Evolutionary conservation across 2,888 invertebrate species (phyloP).

Genomic region (Ophion slaviceki): DNA sequence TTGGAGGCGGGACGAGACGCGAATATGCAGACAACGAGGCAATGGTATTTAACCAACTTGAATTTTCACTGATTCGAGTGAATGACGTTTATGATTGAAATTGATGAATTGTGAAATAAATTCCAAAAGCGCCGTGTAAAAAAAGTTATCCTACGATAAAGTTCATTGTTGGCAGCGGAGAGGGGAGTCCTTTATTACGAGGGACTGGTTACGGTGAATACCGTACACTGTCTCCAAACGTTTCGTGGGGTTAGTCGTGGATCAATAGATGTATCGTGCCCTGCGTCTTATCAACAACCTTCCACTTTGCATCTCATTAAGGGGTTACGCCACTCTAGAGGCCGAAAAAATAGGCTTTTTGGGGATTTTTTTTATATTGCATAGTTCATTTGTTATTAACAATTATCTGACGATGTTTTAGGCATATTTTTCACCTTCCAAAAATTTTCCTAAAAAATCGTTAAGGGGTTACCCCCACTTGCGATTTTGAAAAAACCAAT

Average conservation of each 20-base stretch:
- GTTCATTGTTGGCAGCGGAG: neutral
- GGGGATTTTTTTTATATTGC: too few species aligned
- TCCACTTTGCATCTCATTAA: constrained; percentile 60
- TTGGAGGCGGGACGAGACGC: neutral
- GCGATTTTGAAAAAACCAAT: too few species aligned
- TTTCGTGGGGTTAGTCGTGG: constrained; percentile 5
- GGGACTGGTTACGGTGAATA: neutral
- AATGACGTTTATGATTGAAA: neutral
- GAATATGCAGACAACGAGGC: neutral
- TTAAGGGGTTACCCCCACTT: too few species aligned
- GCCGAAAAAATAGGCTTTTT: too few species aligned
- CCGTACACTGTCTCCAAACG: neutral
- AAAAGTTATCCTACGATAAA: neutral
- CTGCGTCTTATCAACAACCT: constrained; percentile 43
- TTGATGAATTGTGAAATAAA: neutral
- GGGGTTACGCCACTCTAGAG: too few species aligned
- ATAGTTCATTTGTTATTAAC: too few species aligned
- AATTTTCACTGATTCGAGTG: neutral
- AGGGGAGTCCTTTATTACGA: neutral
- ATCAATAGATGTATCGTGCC: constrained; percentile 48
- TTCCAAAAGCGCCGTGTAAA: neutral
- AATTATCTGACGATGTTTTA: too few species aligned
- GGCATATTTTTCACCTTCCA: too few species aligned
- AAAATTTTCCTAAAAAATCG: too few species aligned
- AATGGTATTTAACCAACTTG: neutral